Percentiles rank a stretch among this genome's conserved stretches.
Conservation (phyloP, 2,888 invertebrate species). For the Nipponacmea schrenckii region DNA sequence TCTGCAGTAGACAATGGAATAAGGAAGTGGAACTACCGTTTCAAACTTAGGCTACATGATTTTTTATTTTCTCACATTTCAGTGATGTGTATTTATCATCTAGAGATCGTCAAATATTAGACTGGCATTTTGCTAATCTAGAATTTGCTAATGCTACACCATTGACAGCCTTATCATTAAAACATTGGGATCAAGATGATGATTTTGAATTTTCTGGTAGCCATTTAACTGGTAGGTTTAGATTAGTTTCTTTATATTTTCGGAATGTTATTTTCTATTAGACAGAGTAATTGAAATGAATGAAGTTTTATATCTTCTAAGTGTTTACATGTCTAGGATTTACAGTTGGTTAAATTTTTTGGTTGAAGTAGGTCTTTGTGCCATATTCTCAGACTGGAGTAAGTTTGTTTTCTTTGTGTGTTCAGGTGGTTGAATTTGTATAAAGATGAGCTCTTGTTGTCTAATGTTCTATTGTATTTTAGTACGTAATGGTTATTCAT, state of each 20-base stretch:
- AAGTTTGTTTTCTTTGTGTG: no score
- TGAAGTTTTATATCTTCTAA: no score
- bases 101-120: conserved; percentile 93
- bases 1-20: no score
- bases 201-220: conserved; percentile 98
- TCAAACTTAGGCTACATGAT: no score
- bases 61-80: conserved; percentile 51
- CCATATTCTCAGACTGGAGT: no score
- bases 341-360: no score
- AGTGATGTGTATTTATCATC: conserved; percentile 82
- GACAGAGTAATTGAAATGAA: no score
- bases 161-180: conserved; percentile 89
- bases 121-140: conserved; percentile 99
- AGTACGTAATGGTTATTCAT: conserved; percentile 97
- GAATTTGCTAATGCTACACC: conserved; percentile 99
- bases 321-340: no score
- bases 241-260: background rate
- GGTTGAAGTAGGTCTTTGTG: no score
- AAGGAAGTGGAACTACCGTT: no score
- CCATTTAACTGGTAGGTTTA: conserved; percentile 86
- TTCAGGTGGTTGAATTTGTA: no score
- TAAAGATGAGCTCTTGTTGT: no score
- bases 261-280: background rate
- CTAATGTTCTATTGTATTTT: conserved; percentile 19
- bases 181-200: conserved; percentile 99